Conservation (phyloP, 2,797 vertebrate species). For the Glossophaga mutica region DNA sequence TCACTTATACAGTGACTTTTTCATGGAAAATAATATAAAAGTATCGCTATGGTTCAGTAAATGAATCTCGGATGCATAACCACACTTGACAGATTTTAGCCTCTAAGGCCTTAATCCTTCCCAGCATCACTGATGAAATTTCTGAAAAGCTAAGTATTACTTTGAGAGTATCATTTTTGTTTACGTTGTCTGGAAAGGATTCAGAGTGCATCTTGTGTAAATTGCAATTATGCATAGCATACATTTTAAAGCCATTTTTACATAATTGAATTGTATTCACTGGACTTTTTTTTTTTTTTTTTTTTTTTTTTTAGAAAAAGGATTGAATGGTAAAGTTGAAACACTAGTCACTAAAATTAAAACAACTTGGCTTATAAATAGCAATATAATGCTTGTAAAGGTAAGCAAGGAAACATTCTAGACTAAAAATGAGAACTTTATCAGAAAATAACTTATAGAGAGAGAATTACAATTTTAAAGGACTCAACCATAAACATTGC, state of each 20-base stretch:
- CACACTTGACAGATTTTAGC: constrained; percentile 64
- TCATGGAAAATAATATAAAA: constrained; percentile 70
- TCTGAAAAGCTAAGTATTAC: constrained; percentile 66
- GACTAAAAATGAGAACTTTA: neutral
- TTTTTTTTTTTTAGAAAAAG: neutral
- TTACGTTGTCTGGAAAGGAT: constrained; percentile 40
- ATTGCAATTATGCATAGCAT: constrained; percentile 5
- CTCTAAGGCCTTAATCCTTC: constrained; percentile 63
- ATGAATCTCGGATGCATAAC: constrained; percentile 51
- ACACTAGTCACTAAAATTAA: neutral
- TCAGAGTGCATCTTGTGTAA: neutral
- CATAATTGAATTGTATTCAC: constrained; percentile 44
- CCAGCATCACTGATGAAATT: neutral
- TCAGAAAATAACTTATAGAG: neutral
- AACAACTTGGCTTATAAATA: neutral
- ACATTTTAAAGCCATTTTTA: constrained; percentile 2
- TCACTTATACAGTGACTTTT: constrained; percentile 55
- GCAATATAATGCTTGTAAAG: neutral
- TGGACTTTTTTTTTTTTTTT: neutral
- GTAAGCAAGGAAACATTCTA: neutral
- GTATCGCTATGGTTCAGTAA: constrained; percentile 56
- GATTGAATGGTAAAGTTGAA: neutral
- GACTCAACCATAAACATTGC: neutral
- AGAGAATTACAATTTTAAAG: neutral
- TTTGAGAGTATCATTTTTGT: constrained; percentile 44